Evolutionary conservation across 2,113 vertebrate genomes (phyloP).

Genomic region (Serinus canaria): DNA sequence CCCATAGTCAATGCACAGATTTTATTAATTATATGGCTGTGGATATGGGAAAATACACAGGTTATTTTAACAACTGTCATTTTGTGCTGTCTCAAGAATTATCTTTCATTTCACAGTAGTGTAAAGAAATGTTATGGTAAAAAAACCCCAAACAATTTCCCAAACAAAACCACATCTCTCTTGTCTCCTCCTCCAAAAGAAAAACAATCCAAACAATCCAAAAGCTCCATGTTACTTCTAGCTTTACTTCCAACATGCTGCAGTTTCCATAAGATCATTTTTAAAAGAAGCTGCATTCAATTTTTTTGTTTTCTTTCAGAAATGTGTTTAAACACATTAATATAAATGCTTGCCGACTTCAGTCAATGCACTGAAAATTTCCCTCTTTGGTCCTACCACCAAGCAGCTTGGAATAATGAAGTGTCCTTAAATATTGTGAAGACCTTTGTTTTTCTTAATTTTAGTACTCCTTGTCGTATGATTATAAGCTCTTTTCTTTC

Average conservation of each 20-base stretch:
- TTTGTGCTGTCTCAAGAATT: not conserved
- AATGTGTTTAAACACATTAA: not conserved
- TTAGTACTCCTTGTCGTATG: not conserved
- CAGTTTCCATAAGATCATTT: not conserved
- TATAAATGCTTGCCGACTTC: not conserved
- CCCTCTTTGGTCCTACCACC: not conserved
- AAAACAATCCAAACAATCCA: not conserved
- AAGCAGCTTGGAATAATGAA: not conserved
- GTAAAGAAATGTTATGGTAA: not conserved
- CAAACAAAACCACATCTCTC: not conserved
- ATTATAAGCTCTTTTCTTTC: not conserved
- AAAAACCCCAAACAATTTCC: not conserved
- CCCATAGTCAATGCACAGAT: fast-evolving
- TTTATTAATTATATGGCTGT: not conserved
- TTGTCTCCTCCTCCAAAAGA: not conserved
- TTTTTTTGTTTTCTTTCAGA: not conserved
- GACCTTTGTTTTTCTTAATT: not conserved
- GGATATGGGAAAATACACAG: not conserved
- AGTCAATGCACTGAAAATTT: not conserved
- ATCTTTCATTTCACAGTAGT: not conserved
- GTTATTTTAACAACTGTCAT: not conserved
- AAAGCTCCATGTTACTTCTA: not conserved
- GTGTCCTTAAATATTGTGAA: not conserved
- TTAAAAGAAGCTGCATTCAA: not conserved
- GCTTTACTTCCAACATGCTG: not conserved